Evolutionary conservation across 2,113 vertebrate species (phyloP), one percentile per base, ranked within the genome.

Genomic region (Ovis aries): DNA sequence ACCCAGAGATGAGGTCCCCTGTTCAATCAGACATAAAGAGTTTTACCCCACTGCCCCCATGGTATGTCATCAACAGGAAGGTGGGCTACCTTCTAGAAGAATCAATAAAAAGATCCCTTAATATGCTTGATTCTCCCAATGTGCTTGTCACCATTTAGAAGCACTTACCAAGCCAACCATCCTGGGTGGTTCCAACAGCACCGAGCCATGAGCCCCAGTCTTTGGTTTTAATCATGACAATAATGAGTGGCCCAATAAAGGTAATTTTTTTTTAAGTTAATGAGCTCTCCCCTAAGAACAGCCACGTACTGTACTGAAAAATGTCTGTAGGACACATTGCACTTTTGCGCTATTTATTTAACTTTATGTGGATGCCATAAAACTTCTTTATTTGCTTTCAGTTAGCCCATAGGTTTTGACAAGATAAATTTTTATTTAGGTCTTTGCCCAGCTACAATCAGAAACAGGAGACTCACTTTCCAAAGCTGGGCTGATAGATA

Each of bases 211-310:
- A 98, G 95, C 59, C 85, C 90, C 95, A 97, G 97, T 36, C 78
- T 97, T 98, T 87, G 90, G 93, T 98, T 99, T 98, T 98, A 98
- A 98, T 98, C 96, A 96, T 94, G 98, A 98, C 89, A 55, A 98
- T 98, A 98, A 98, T 95, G 93, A 98, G 98, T 94, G 96, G 96
- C 92, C 98, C 98, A 99, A 98, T 98, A 98, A 99, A 98, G 95
- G 98, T 97, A 98, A 98, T 98, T 98, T 98, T 98, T 98, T 97
- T 97, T 98, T 97, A 98, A 98, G 97, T 98, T 98, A 99, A 99
- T 97, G 98, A 98, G 96, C 96, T 99, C 96, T 98, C 97, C 98
- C 98, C 97, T 97, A 98, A 97, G 97, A 98, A 98, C 36, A 0
- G 17, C 98, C 98, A 97, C 16, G 2, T 95, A 98, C 98, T 97